A percentile compares a stretch with the other conserved stretches of the same genome.
Evolutionary conservation across 2,888 invertebrate species (phyloP).

Genomic region (Noctuana brunneofusca): DNA sequence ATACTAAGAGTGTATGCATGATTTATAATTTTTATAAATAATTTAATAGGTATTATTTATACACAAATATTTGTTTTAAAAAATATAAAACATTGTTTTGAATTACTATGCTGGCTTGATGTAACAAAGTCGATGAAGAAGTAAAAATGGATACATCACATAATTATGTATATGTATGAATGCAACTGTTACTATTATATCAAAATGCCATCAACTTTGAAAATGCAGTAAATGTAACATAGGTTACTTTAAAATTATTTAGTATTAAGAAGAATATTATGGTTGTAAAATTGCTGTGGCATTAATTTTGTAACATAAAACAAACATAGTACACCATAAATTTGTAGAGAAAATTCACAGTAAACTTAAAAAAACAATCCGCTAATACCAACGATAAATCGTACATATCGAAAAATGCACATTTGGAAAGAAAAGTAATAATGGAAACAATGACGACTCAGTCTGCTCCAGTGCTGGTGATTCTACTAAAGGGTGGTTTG

Average conservation of each 20-base stretch:
- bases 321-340: conserved; percentile 20
- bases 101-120: conserved; percentile 18
- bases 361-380: conserved; percentile 28
- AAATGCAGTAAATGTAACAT: neutral
- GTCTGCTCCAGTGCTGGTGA: conserved; percentile 64
- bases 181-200: neutral
- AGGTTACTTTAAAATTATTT: neutral
- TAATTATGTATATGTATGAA: neutral
- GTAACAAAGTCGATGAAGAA: conserved; percentile 2
- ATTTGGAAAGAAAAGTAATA: conserved; percentile 61
- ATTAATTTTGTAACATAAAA: conserved; percentile 17
- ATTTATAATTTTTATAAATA: conserved; percentile 77
- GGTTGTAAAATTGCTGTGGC: neutral
- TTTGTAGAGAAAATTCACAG: conserved; percentile 16
- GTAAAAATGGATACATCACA: neutral
- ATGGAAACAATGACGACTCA: conserved; percentile 50
- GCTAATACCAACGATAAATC: conserved; percentile 44
- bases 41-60: conserved; percentile 77
- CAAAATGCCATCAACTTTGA: neutral
- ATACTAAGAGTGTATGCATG: conserved; percentile 82
- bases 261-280: too few relatives aligned
- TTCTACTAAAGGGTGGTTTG: conserved; percentile 43
- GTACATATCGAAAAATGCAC: conserved; percentile 72
- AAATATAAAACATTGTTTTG: conserved; percentile 44
- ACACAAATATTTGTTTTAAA: conserved; percentile 65